phyloP scores from a whole-genome alignment of 2,113 vertebrate species.

The Ceyx margarethae region DNA sequence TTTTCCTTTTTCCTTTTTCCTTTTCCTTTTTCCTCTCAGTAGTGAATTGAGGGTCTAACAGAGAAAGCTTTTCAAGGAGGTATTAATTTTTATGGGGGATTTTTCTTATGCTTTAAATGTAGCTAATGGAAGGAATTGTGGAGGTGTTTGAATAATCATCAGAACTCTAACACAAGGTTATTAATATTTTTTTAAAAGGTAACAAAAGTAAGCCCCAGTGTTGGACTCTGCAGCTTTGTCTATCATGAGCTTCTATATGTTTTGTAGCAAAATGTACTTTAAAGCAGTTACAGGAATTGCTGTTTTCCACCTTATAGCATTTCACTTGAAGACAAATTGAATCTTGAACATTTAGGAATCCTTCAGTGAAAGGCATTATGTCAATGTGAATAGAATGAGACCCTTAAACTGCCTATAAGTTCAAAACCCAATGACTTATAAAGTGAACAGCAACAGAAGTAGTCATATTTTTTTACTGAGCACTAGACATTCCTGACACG shows the following conservation, averaged over 20 bases:
- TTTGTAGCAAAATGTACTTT: not conserved
- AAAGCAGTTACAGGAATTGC: not conserved
- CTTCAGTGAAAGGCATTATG: not conserved
- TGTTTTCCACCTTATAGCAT: not conserved
- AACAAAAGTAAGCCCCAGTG: not conserved
- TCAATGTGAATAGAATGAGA: not conserved
- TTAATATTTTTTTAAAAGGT: not conserved
- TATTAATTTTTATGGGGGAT: not conserved
- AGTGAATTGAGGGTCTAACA: not conserved
- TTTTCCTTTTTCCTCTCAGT: not conserved
- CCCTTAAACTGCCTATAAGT: not conserved
- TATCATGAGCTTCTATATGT: not conserved
- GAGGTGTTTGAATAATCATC: not conserved
- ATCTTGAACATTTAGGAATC: not conserved
- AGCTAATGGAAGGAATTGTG: not conserved
- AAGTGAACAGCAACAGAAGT: not conserved
- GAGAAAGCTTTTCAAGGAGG: not conserved
- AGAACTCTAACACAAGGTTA: not conserved
- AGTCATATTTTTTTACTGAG: not conserved
- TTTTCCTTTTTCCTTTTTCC: too few relatives aligned
- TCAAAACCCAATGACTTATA: not conserved
- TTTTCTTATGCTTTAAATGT: not conserved
- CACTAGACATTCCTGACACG: not conserved
- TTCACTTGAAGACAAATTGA: not conserved
- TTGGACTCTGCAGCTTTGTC: not conserved